Percentiles rank a stretch among this genome's conserved stretches.
phyloP scores from a whole-genome alignment of 2,888 invertebrate genomes.

The Agapetus fuscipes region DNA sequence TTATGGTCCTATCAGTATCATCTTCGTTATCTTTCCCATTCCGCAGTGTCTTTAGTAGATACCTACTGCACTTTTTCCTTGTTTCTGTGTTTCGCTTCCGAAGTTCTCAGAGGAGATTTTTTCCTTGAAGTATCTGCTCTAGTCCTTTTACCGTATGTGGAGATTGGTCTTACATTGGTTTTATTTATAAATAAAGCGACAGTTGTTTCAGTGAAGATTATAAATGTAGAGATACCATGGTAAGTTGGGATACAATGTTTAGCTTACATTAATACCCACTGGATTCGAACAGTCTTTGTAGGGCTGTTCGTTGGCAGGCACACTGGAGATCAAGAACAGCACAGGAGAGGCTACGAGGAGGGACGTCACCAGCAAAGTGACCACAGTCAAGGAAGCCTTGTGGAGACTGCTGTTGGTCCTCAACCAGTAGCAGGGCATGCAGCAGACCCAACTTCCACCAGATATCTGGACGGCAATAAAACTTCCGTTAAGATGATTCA shows the following conservation, averaged over 20 bases:
- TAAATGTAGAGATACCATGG: background rate
- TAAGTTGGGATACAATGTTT: background rate
- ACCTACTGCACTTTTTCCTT: too few species aligned
- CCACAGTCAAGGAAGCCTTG: slow-evolving; percentile 48
- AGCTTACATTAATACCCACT: slow-evolving; percentile 28
- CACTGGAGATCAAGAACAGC: slow-evolving; percentile 43
- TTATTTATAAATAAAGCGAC: background rate
- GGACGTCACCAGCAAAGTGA: slow-evolving; percentile 49
- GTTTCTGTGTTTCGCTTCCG: too few species aligned
- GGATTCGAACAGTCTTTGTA: slow-evolving; percentile 28
- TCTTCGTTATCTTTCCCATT: too few species aligned
- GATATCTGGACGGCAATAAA: too few species aligned
- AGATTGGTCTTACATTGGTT: background rate
- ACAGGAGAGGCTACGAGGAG: slow-evolving; percentile 50
- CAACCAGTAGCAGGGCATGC: slow-evolving; percentile 48
- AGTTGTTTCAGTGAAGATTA: background rate
- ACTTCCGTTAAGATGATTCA: too few species aligned
- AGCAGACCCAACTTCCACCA: slow-evolving; percentile 47
- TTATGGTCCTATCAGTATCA: too few species aligned
- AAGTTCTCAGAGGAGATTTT: too few species aligned
- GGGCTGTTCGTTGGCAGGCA: slow-evolving; percentile 33
- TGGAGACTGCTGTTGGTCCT: slow-evolving; percentile 47
- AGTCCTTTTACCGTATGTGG: too few species aligned
- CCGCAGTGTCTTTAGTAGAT: too few species aligned
- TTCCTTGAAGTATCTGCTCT: too few species aligned